These are phyloP conservation scores for Albula glossodonta DNA, from an alignment of 2,113 vertebrate genomes.

Conservation along the genomic window DNA sequence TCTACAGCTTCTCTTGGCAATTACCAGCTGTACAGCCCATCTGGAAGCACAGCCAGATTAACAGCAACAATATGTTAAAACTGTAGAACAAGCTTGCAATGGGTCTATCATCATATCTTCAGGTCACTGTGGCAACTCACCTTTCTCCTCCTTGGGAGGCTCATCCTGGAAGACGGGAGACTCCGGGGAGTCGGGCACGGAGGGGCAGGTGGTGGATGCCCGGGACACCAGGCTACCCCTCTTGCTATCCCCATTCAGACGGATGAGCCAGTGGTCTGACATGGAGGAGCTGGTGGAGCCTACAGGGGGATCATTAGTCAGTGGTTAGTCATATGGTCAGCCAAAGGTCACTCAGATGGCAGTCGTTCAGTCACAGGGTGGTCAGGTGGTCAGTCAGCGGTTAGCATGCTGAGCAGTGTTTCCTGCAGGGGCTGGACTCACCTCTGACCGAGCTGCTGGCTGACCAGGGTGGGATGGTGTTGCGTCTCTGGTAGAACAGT, in stretches of 20 bases:
- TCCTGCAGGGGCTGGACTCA: conserved; percentile 45
- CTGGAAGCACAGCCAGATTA: background rate
- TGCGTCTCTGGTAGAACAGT: conserved; percentile 90
- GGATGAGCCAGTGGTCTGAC: conserved; percentile 84
- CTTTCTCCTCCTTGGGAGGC: conserved; percentile 60
- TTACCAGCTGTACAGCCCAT: background rate
- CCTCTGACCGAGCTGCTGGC: conserved; percentile 79
- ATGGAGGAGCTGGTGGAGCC: conserved; percentile 80
- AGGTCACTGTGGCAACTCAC: conserved; percentile 51
- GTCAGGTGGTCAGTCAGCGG: background rate
- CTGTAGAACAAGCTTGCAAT: background rate
- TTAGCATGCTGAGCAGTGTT: too few species aligned
- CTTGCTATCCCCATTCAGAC: conserved; percentile 68
- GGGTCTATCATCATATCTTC: background rate
- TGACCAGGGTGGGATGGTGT: conserved; percentile 81
- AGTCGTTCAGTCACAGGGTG: background rate
- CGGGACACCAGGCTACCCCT: conserved; percentile 68
- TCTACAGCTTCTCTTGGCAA: too few species aligned
- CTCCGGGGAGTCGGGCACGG: conserved; percentile 62
- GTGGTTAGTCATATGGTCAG: background rate
- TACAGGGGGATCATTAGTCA: conserved; percentile 41
- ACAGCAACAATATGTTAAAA: background rate
- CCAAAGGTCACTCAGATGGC: too few species aligned
- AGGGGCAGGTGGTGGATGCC: conserved; percentile 60
- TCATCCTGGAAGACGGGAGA: conserved; percentile 64